phyloP scores from a whole-genome alignment of 2,797 vertebrate species.

The Scomberomorus guttatus region DNA sequence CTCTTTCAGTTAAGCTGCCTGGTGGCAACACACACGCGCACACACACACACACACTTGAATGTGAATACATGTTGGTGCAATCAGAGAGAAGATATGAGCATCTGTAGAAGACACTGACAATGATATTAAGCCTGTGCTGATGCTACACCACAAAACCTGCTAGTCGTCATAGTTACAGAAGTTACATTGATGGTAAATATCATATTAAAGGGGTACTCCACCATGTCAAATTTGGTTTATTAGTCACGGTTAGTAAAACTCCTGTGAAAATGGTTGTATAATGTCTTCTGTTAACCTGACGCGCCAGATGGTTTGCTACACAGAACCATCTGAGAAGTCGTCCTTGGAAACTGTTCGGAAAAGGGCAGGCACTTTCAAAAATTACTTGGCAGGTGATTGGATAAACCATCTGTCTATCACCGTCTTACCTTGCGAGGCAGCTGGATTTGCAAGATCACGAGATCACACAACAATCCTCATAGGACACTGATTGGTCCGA shows the following conservation, averaged over 20 bases:
- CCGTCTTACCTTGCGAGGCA: too few relatives aligned
- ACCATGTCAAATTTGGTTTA: neutral
- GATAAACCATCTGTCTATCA: too few relatives aligned
- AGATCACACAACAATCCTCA: too few relatives aligned
- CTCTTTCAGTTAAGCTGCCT: conserved; percentile 31
- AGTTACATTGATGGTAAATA: conserved; percentile 2
- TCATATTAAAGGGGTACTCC: neutral
- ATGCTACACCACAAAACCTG: neutral
- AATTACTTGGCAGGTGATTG: too few relatives aligned
- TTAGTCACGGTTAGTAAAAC: conserved; percentile 1
- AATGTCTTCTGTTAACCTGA: too few relatives aligned
- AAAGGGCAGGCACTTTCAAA: too few relatives aligned
- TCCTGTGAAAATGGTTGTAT: neutral
- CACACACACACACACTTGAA: conserved; percentile 20
- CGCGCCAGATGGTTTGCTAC: too few relatives aligned
- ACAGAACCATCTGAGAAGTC: too few relatives aligned
- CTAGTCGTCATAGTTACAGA: conserved; percentile 6
- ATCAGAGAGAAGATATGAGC: neutral
- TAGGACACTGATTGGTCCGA: too few relatives aligned
- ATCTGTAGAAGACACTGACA: conserved; percentile 25
- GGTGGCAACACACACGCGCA: neutral
- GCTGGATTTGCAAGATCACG: too few relatives aligned
- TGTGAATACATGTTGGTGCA: conserved; percentile 4
- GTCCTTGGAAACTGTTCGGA: too few relatives aligned
- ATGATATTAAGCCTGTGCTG: neutral